Base-by-base conservation (phyloP, 2,797 vertebrate genomes). In the Champsocephalus esox region DNA sequence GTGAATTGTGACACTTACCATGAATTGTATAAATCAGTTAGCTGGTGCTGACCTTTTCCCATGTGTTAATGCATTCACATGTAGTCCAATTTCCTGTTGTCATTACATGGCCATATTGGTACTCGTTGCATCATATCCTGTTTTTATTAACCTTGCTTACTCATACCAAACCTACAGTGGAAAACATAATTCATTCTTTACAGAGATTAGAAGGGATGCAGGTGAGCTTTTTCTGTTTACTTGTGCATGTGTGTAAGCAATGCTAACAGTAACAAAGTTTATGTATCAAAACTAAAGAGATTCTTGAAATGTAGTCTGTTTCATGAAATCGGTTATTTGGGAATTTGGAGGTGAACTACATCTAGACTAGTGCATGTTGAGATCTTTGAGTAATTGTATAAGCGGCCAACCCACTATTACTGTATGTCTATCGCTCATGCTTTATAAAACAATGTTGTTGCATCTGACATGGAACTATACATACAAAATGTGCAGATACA, bases 51-150 rank as follows among this genome's bases (percentile, higher is more conserved):
- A 45, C 28, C 45, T 56, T 81, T 75, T 79, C n/a, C 32, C 13
- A 16, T 45, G 32, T 62, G 45, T 71, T 80, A 51, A 51, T 81
- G 56, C 16, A 21, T 81, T 65, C 77, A 34, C 63, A 59, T 66
- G 66, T 24, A 1, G 32, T 7, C 45, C 52, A 55, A 21, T 49
- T 63, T 77, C 71, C 71, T 87, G 72, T 70, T 75, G n/a, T 12
- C n/a, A 32, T 78, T 59, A 68, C 48, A 10, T 16, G 58, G 50
- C 24, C 67, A 46, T 44, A 77, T 72, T 2, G 0, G 12, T 34
- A 32, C 73, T 49, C 65, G 67, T 41, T 24, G 28, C 34, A 63
- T 74, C 51, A 57, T 54, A 64, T 76, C 74, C 70, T 77, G 54
- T 57, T 75, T 72, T 62, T 10, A 55, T 80, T 24, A 17, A 16